Evolutionary conservation across 2,797 vertebrate genomes (phyloP).

Genomic region (Labroides dimidiatus): DNA sequence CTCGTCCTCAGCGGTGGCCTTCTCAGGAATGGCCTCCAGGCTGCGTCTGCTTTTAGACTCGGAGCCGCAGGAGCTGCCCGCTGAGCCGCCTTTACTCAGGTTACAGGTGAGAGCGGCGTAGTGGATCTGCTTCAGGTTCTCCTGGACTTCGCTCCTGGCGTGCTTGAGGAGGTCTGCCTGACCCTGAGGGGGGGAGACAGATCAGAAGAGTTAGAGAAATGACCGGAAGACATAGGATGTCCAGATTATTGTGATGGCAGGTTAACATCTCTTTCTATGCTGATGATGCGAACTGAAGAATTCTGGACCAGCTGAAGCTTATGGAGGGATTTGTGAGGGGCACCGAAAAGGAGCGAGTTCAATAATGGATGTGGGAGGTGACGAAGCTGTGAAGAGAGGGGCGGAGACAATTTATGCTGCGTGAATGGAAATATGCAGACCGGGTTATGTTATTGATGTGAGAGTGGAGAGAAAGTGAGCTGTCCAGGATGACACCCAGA

Average conservation of each 20-base stretch:
- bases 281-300: too few species aligned
- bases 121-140: slow-evolving; percentile 98
- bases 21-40: slow-evolving; percentile 92
- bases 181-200: slow-evolving; percentile 82
- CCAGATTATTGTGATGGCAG: too few species aligned
- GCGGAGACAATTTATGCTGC: too few species aligned
- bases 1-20: slow-evolving; percentile 83
- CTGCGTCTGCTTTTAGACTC: slow-evolving; percentile 85
- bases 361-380: too few species aligned
- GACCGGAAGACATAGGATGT: background rate
- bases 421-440: too few species aligned
- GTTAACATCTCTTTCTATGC: background rate
- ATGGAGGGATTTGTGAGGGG: too few species aligned
- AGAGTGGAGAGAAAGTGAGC: too few species aligned
- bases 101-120: slow-evolving; percentile 92
- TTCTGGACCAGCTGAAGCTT: too few species aligned
- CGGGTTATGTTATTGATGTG: too few species aligned
- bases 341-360: too few species aligned
- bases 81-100: slow-evolving; percentile 86
- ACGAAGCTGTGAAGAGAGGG: too few species aligned
- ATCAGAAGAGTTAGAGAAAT: background rate
- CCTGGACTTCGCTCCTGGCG: slow-evolving; percentile 92
- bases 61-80: slow-evolving; percentile 66
- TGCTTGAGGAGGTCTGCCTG: slow-evolving; percentile 97
- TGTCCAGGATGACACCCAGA: too few species aligned